A percentile compares a stretch with the other conserved stretches of the same genome.
Conservation (phyloP, 1,140 invertebrate species). For the Holcopasites calliopsidis region DNA sequence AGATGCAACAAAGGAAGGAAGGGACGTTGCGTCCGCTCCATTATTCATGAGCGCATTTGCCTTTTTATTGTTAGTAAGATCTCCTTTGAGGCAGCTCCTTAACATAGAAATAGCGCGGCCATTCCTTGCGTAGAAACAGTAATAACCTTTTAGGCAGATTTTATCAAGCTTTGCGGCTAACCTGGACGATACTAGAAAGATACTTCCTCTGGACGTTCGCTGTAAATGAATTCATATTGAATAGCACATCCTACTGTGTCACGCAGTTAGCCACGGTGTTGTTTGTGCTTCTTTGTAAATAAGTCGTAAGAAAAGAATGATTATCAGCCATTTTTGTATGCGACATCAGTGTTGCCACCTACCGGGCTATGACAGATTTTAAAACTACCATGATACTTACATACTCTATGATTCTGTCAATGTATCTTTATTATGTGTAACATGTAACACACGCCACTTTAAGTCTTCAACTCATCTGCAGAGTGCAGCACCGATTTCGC, state of each 20-base stretch:
- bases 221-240: background rate
- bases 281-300: background rate
- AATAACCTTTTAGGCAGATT: conserved; percentile 40
- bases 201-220: background rate
- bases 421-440: no score
- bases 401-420: no score
- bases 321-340: no score
- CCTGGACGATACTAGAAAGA: background rate
- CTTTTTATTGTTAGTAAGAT: conserved; percentile 27
- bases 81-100: conserved; percentile 21
- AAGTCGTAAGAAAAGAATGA: background rate
- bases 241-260: background rate
- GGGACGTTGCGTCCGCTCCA: conserved; percentile 21
- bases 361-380: no score
- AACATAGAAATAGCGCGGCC: conserved; percentile 30
- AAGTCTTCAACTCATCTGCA: no score
- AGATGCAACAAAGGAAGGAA: background rate
- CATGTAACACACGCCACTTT: no score
- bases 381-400: no score
- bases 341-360: no score
- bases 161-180: background rate
- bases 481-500: no score
- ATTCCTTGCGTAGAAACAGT: conserved; percentile 8
- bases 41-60: conserved; percentile 37
- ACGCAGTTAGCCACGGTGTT: background rate